phyloP scores from a whole-genome alignment of 1,140 invertebrate species.

The Tetramorium alpestre region DNA sequence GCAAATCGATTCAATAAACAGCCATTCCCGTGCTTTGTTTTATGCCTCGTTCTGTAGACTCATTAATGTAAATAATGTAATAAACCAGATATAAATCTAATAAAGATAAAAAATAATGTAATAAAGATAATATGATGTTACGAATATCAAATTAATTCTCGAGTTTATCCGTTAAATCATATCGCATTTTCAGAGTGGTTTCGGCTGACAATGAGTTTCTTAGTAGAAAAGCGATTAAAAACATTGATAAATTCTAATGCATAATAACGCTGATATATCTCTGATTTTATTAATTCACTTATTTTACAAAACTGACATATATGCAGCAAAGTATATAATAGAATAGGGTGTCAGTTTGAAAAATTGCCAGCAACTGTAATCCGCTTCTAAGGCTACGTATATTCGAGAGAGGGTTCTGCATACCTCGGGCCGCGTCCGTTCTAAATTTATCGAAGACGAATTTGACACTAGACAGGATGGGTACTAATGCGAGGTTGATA shows the following conservation, averaged over 20 bases:
- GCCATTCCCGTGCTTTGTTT: background rate
- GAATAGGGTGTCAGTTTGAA: constrained; percentile 69
- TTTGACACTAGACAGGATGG: constrained; percentile 79
- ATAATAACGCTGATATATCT: no score
- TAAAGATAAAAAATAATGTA: background rate
- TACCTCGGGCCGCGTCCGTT: constrained; percentile 71
- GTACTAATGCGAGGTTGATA: constrained; percentile 74
- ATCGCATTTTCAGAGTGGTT: background rate
- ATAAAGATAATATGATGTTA: background rate
- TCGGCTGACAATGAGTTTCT: background rate
- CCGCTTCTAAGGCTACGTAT: constrained; percentile 35
- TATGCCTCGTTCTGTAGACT: background rate
- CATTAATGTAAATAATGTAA: background rate
- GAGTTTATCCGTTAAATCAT: background rate
- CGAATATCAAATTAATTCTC: background rate
- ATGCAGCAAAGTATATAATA: constrained; percentile 34
- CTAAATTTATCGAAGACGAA: constrained; percentile 82
- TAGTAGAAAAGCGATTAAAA: background rate
- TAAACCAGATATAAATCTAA: no score
- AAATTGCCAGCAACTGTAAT: constrained; percentile 77
- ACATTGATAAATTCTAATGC: no score
- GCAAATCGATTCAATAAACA: background rate
- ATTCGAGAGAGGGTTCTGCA: constrained; percentile 46
- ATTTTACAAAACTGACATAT: constrained; percentile 26
- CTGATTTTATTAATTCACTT: constrained; percentile 3